phyloP scores from a whole-genome alignment of 2,113 vertebrate species.

The Leucopternis melanops region DNA sequence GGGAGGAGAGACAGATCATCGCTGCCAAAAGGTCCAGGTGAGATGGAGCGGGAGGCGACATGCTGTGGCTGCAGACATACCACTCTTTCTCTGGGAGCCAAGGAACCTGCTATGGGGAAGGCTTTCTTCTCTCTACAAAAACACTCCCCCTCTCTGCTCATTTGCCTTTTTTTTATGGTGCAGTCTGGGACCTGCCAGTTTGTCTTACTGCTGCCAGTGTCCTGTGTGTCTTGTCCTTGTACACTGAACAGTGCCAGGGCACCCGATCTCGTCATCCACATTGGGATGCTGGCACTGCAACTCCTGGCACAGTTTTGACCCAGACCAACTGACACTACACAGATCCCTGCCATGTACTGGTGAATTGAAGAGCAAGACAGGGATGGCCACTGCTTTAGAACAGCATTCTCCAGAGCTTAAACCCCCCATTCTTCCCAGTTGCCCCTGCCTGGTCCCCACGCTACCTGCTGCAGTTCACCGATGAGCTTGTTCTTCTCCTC shows the following conservation, averaged over 20 bases:
- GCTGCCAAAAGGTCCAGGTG: background rate
- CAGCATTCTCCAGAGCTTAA: background rate
- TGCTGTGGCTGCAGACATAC: background rate
- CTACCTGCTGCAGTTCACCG: conserved; percentile 79
- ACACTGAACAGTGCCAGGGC: background rate
- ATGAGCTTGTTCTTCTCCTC: conserved; percentile 83
- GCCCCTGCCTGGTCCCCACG: background rate
- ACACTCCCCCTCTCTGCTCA: background rate
- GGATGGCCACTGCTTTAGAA: background rate
- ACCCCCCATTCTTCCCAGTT: no score
- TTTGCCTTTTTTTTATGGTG: background rate
- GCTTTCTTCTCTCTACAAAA: background rate
- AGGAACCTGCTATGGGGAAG: background rate
- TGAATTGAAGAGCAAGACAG: background rate
- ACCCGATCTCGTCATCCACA: background rate
- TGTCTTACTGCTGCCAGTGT: background rate
- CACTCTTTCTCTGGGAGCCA: background rate
- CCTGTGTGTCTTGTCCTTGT: background rate
- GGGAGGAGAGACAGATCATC: background rate
- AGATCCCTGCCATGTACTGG: background rate
- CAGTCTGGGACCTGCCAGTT: background rate
- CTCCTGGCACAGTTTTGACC: background rate
- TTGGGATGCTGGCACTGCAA: background rate
- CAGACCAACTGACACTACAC: background rate
- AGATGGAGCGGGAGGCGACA: background rate